Evolutionary conservation across 2,113 vertebrate genomes (phyloP).

Genomic region (Phalacrocorax carbo): DNA sequence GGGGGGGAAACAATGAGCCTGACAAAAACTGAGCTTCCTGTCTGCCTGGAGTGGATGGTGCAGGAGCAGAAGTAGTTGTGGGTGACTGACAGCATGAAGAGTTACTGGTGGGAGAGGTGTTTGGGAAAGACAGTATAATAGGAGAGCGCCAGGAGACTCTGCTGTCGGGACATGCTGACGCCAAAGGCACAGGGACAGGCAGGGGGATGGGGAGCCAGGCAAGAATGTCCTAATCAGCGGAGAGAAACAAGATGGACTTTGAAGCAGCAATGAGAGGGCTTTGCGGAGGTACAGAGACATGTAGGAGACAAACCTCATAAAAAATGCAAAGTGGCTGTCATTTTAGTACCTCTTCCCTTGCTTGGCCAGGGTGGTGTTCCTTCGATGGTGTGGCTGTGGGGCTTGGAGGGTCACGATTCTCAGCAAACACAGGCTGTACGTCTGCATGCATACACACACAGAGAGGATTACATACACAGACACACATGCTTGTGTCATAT

Average conservation of each 20-base stretch:
- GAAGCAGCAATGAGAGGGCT: neutral
- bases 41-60: neutral
- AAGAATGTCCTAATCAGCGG: neutral
- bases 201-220: neutral
- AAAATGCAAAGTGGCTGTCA: slow-evolving; percentile 23
- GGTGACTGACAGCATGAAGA: neutral
- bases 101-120: neutral
- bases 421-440: neutral
- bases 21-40: neutral
- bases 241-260: neutral
- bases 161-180: neutral
- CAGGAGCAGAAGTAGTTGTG: neutral
- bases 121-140: neutral
- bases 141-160: neutral
- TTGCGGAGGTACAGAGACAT: neutral
- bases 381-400: neutral
- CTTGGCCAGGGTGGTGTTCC: neutral
- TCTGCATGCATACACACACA: neutral
- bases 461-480: neutral
- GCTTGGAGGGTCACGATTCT: neutral
- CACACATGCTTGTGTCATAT: neutral
- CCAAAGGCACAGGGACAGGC: neutral
- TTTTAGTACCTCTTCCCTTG: neutral
- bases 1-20: neutral
- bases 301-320: slow-evolving; percentile 16